These are phyloP conservation scores for Eufriesea mexicana DNA, from an alignment of 1,140 invertebrate genomes.

Conservation along the genomic window DNA sequence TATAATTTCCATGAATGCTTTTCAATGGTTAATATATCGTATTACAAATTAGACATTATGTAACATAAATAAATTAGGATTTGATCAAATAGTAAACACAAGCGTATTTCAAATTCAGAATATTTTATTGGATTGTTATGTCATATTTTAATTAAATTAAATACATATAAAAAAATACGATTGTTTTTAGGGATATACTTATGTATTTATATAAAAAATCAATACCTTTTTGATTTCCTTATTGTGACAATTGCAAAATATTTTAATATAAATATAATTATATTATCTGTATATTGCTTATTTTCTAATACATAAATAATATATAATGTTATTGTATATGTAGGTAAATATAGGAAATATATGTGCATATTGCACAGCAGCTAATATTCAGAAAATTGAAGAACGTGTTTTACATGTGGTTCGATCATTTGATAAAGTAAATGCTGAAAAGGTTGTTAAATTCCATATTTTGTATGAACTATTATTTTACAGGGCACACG, in stretches of 20 bases:
- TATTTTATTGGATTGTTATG: background rate
- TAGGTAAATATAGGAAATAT: slow-evolving; percentile 54
- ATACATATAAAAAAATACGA: too few species aligned
- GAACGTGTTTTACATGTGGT: slow-evolving; percentile 90
- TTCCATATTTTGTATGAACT: slow-evolving; percentile 76
- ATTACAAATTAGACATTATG: slow-evolving; percentile 49
- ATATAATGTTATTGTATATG: slow-evolving; percentile 44
- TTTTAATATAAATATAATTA: background rate
- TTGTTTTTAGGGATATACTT: too few species aligned
- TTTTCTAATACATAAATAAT: background rate
- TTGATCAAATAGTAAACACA: background rate
- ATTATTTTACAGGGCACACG: slow-evolving; percentile 87
- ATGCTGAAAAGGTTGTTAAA: slow-evolving; percentile 87
- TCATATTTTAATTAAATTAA: background rate
- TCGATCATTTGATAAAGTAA: slow-evolving; percentile 90
- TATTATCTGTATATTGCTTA: slow-evolving; percentile 2
- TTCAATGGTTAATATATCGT: background rate
- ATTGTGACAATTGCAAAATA: background rate
- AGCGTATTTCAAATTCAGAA: background rate
- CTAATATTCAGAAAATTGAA: slow-evolving; percentile 84
- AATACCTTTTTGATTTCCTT: background rate
- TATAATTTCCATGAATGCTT: background rate
- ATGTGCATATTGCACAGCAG: slow-evolving; percentile 41
- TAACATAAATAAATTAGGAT: slow-evolving; percentile 45
- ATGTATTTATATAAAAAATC: background rate